These are phyloP conservation scores for Gadus chalcogrammus DNA, from an alignment of 2,113 vertebrate genomes.

Conservation along the genomic window DNA sequence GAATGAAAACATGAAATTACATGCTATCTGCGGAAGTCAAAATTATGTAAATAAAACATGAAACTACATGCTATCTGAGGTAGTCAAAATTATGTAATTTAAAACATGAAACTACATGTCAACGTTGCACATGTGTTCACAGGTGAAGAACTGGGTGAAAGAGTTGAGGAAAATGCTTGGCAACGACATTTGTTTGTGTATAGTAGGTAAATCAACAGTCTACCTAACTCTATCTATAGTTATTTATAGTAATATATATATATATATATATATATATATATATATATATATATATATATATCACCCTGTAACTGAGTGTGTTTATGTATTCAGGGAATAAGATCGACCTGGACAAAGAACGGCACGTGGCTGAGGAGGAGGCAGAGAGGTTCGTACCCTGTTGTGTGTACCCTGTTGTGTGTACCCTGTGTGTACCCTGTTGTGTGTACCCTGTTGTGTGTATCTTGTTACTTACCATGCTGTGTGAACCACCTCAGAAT, in stretches of 20 bases:
- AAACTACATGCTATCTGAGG: too few species aligned
- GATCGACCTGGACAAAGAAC: slow-evolving; percentile 97
- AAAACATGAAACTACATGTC: too few species aligned
- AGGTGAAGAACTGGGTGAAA: slow-evolving; percentile 99
- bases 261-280: too few species aligned
- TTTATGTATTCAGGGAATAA: slow-evolving; percentile 85
- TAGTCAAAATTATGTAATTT: too few species aligned
- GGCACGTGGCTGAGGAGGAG: slow-evolving; percentile 93
- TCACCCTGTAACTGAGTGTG: background rate
- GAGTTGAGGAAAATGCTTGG: slow-evolving; percentile 99
- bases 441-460: slow-evolving; percentile 17
- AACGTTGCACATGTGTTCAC: background rate
- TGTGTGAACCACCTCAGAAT: background rate
- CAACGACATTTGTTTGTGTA: slow-evolving; percentile 99
- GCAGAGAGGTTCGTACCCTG: slow-evolving; percentile 83
- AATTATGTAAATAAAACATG: too few species aligned
- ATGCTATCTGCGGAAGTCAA: too few species aligned
- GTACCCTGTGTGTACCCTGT: too few species aligned
- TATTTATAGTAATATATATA: too few species aligned
- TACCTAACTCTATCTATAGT: background rate
- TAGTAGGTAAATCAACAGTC: slow-evolving; percentile 86
- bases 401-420: too few species aligned
- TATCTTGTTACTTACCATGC: background rate
- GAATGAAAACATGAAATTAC: too few species aligned
- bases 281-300: too few species aligned